These are phyloP conservation scores for Xanthia icteritia DNA, from an alignment of 2,888 invertebrate genomes.

Conservation along the genomic window DNA sequence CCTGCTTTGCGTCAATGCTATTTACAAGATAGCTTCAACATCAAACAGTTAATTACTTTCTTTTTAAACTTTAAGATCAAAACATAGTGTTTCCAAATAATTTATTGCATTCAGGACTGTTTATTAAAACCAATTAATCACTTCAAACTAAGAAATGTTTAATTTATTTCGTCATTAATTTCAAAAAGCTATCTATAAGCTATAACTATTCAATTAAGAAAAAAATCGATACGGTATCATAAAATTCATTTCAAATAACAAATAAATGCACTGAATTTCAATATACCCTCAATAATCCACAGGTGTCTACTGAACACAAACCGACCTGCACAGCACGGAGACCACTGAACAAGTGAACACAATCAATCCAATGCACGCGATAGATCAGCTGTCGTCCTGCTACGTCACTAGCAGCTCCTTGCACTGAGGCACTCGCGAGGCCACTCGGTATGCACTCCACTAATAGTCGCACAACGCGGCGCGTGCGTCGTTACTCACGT, in stretches of 20 bases:
- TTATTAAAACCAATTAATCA: constrained; percentile 26
- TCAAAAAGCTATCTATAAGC: constrained; percentile 15
- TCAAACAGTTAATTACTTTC: constrained; percentile 21
- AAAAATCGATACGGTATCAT: constrained; percentile 51
- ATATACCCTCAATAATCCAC: constrained; percentile 66
- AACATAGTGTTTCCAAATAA: constrained; percentile 32
- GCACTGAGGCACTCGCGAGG: constrained; percentile 70
- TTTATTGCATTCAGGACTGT: constrained; percentile 42
- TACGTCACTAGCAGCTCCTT: constrained; percentile 76
- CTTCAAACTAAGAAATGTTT: constrained; percentile 19
- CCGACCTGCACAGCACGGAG: constrained; percentile 77
- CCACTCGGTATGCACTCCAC: constrained; percentile 83
- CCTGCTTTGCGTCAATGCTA: constrained; percentile 8
- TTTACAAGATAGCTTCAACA: constrained; percentile 10
- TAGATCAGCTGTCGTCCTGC: constrained; percentile 80
- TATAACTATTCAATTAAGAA: constrained; percentile 36
- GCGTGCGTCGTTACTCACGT: constrained; percentile 94
- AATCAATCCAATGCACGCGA: constrained; percentile 84
- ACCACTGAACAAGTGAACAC: constrained; percentile 85
- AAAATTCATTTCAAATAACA: constrained; percentile 53
- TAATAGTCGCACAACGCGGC: constrained; percentile 74
- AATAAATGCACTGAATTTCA: constrained; percentile 58
- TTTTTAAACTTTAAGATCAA: constrained; percentile 11
- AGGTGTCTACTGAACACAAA: constrained; percentile 72
- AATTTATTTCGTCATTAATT: constrained; percentile 12